A percentile compares a stretch with the other conserved stretches of the same genome.
Evolutionary conservation across 2,797 vertebrate genomes (phyloP).

Genomic region (Poecilia gillii): DNA sequence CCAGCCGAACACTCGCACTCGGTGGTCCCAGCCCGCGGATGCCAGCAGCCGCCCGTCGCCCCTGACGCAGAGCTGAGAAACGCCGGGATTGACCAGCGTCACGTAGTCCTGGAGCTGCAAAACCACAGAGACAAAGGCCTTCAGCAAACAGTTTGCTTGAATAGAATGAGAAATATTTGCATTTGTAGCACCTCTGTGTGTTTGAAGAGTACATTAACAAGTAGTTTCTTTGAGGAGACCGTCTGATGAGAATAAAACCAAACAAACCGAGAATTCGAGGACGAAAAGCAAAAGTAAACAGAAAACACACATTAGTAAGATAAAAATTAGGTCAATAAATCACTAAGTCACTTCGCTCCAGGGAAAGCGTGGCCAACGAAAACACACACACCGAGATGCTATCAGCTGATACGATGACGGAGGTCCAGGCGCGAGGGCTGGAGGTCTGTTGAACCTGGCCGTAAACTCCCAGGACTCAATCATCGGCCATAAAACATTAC

Average conservation of each 20-base stretch:
- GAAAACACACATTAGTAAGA: conserved; percentile 38
- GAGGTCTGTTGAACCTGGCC: conserved; percentile 78
- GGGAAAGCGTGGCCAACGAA: conserved; percentile 57
- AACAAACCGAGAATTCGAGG: conserved; percentile 12
- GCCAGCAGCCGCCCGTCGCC: conserved; percentile 88
- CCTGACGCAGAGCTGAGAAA: conserved; percentile 87
- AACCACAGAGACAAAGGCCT: conserved; percentile 38
- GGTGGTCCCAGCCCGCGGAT: conserved; percentile 93
- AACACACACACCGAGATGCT: conserved; percentile 61
- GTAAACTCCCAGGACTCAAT: conserved; percentile 73
- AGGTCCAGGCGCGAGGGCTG: conserved; percentile 70
- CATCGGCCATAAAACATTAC: conserved; percentile 78
- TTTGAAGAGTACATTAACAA: not conserved
- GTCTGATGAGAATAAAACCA: conserved; percentile 18
- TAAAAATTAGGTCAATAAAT: conserved; percentile 54
- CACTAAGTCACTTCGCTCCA: conserved; percentile 55
- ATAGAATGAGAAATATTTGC: not conserved
- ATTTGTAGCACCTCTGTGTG: not conserved
- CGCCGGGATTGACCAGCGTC: conserved; percentile 88
- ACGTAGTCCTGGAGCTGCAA: conserved; percentile 82
- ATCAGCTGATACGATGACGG: conserved; percentile 78
- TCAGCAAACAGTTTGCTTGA: not conserved
- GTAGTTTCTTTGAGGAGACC: not conserved
- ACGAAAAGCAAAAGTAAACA: not conserved
- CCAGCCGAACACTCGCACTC: conserved; percentile 91